Base-by-base conservation (phyloP, 2,797 vertebrate species). In the Atherinosoma microstoma region DNA sequence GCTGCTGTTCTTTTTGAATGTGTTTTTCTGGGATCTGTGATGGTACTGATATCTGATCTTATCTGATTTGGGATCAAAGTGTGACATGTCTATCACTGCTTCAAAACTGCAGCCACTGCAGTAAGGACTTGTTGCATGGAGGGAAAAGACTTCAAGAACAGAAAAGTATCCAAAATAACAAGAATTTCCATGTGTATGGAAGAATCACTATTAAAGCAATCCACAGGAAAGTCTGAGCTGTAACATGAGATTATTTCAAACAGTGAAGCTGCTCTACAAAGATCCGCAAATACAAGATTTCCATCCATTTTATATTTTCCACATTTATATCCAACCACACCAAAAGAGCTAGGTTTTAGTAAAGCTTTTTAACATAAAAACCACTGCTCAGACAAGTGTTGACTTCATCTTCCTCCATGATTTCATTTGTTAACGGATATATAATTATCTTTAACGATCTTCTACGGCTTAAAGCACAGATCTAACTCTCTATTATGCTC, bases 271-370 rank as follows among this genome's bases (percentile, higher is more conserved):
- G 78, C 36, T 79, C 78, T 24, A 69, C 74, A 70, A 86, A 84
- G 87, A 85, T 87, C 81, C 75, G 78, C 67, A 67, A 86, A 85
- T 84, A 75, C 18, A 22, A 68, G 40, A 76, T 85, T 88, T 87
- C 84, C 83, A 70, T 65, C 36, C 36, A 24, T 86, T 88, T 87
- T 74, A 85, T 76, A 73, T 86, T 85, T 91, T 87, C 88, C 87
- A 83, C 79, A 72, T 81, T 79, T 79, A 80, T 72, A 75, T 56
- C 64, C 56, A 79, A 87, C 81, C 83, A 82, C 85, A 89, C 49
- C n/a, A 73, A 70, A 54, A 85, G 75, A 78, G 65, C 24, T 40
- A 64, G 62, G 73, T 79, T 79, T 79, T 69, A 80, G 74, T 77
- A 56, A 74, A 73, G 71, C 35, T 80, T 69, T 82, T 77, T 66